Percentiles rank a stretch among this genome's conserved stretches.
phyloP scores from a whole-genome alignment of 2,113 vertebrate genomes.

The Pteronura brasiliensis region DNA sequence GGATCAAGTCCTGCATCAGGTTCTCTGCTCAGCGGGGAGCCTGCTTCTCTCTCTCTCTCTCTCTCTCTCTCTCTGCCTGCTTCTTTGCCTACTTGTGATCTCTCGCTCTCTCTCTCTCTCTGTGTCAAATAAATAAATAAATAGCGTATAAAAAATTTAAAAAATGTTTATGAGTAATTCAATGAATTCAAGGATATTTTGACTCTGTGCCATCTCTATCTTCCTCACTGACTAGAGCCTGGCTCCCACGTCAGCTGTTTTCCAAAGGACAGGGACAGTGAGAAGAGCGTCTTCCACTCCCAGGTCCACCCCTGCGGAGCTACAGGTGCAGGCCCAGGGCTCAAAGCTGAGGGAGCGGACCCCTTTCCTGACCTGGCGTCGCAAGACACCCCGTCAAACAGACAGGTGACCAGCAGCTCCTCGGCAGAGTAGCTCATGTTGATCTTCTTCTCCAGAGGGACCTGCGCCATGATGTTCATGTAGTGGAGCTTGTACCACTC shows the following conservation, averaged over 20 bases:
- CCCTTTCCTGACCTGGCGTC: conserved; percentile 83
- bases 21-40: too few relatives aligned
- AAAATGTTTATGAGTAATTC: not conserved
- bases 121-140: too few relatives aligned
- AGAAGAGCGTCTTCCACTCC: not conserved
- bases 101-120: too few relatives aligned
- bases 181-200: not conserved
- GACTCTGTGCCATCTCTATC: not conserved
- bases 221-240: not conserved
- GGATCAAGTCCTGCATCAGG: too few relatives aligned
- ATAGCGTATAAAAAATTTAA: fast-evolving
- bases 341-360: not conserved
- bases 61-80: too few relatives aligned
- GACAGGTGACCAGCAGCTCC: conserved; percentile 86
- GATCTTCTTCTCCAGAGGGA: conserved; percentile 84
- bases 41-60: too few relatives aligned
- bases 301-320: not conserved
- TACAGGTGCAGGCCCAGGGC: not conserved
- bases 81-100: too few relatives aligned
- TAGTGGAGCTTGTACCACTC: conserved; percentile 90
- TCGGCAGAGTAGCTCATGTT: conserved; percentile 85
- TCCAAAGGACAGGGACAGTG: not conserved
- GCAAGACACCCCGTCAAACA: conserved; percentile 86
- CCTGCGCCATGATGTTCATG: conserved; percentile 90
- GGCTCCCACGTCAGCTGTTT: not conserved